Percentiles rank a stretch among this genome's conserved stretches.
These are phyloP conservation scores for Salticus scenicus DNA, from an alignment of 2,888 invertebrate genomes.

Conservation along the genomic window DNA sequence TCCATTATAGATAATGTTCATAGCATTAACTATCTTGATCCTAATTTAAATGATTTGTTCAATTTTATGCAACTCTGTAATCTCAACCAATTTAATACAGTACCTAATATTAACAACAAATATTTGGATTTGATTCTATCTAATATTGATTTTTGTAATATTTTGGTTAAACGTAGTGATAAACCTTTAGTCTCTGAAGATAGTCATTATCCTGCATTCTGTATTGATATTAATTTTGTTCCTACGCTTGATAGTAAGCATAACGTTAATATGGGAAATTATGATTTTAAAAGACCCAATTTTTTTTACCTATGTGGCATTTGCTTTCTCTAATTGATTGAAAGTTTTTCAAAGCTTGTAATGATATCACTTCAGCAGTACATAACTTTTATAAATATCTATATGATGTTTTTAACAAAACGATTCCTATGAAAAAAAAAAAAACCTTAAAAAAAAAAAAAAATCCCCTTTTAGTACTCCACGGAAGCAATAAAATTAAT, in stretches of 20 bases:
- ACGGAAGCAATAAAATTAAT: not conserved
- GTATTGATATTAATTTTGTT: not conserved
- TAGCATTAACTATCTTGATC: not conserved
- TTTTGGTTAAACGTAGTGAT: not conserved
- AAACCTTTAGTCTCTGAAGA: not conserved
- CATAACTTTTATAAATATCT: not conserved
- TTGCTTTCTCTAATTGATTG: not conserved
- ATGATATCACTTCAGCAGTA: not conserved
- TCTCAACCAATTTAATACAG: not conserved
- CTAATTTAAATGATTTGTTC: not conserved
- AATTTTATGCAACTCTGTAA: not conserved
- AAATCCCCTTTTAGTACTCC: not conserved
- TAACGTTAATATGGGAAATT: not conserved
- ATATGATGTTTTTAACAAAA: not conserved
- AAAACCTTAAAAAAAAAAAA: not conserved
- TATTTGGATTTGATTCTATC: not conserved
- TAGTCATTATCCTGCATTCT: not conserved
- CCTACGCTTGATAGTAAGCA: not conserved
- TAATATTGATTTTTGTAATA: not conserved
- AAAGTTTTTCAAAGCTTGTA: too few species aligned
- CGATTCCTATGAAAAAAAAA: not conserved
- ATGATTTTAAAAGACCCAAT: not conserved
- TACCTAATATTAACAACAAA: not conserved
- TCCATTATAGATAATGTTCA: not conserved
- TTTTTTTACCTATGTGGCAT: slow-evolving; percentile 3